phyloP scores from a whole-genome alignment of 2,888 invertebrate species.

The Gisinianus flammeolus region DNA sequence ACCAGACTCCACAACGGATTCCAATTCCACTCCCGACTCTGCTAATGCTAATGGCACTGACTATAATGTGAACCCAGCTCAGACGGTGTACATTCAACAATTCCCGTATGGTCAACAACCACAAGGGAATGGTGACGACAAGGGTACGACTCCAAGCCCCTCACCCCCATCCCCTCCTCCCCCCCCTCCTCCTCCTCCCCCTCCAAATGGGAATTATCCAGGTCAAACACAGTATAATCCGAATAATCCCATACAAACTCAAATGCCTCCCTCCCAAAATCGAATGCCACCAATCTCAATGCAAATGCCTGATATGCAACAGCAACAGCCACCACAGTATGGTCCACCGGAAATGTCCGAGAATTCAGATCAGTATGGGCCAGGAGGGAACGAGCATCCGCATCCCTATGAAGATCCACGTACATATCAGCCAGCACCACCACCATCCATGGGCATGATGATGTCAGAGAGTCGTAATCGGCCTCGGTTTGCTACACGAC shows the following conservation, averaged over 20 bases:
- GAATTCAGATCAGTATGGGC: too few relatives aligned
- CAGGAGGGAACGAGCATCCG: too few relatives aligned
- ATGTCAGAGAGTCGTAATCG: not conserved
- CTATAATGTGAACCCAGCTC: too few relatives aligned
- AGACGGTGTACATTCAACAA: too few relatives aligned
- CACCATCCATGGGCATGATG: not conserved
- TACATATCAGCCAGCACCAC: not conserved
- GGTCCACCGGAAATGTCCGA: not conserved
- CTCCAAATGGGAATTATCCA: not conserved
- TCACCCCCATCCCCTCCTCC: not conserved
- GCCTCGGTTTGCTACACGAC: not conserved
- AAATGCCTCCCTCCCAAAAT: not conserved
- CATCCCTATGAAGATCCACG: not conserved
- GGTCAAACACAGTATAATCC: not conserved
- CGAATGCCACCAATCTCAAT: not conserved
- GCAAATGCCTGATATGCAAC: not conserved
- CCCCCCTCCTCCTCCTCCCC: not conserved
- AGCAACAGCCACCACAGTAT: not conserved
- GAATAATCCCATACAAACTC: not conserved
- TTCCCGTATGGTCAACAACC: not conserved
- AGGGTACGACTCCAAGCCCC: not conserved
- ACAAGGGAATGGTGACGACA: not conserved
- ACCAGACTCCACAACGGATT: not conserved
- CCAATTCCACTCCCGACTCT: not conserved
- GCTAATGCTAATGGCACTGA: too few relatives aligned